Conservation (phyloP, 2,888 invertebrate genomes). For the Phaonia tiefii region DNA sequence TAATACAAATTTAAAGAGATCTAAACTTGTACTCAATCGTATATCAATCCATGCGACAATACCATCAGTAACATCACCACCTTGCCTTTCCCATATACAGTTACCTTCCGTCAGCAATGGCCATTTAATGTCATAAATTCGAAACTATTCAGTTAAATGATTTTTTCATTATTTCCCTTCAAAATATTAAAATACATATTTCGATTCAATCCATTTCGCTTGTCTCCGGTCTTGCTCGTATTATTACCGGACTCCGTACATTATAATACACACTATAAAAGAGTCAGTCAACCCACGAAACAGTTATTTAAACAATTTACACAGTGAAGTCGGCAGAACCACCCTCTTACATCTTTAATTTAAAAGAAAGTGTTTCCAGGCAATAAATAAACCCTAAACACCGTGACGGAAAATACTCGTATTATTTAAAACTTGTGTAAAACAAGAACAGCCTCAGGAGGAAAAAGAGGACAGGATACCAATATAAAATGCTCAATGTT, state of each 20-base stretch:
- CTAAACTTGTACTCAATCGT: background rate
- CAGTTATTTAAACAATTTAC: conserved; percentile 37
- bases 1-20: too few relatives aligned
- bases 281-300: conserved; percentile 47
- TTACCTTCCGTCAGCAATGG: background rate
- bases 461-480: conserved; percentile 47
- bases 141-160: conserved; percentile 78
- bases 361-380: conserved; percentile 41
- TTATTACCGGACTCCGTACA: conserved; percentile 13
- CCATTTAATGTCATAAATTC: conserved; percentile 68
- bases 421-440: conserved; percentile 62
- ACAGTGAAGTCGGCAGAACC: background rate
- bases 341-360: conserved; percentile 23
- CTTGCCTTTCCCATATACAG: too few relatives aligned
- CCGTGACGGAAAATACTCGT: conserved; percentile 65
- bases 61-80: too few relatives aligned
- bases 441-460: conserved; percentile 54
- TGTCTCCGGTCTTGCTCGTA: conserved; percentile 23
- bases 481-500: background rate
- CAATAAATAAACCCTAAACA: conserved; percentile 59
- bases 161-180: conserved; percentile 78
- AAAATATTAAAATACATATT: conserved; percentile 38
- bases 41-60: too few relatives aligned
- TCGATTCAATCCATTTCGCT: conserved; percentile 52
- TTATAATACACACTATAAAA: background rate